Evolutionary conservation across 2,113 vertebrate species (phyloP), one percentile per base, ranked within the genome.

Genomic region (Cyanoramphus novaezelandiae): DNA sequence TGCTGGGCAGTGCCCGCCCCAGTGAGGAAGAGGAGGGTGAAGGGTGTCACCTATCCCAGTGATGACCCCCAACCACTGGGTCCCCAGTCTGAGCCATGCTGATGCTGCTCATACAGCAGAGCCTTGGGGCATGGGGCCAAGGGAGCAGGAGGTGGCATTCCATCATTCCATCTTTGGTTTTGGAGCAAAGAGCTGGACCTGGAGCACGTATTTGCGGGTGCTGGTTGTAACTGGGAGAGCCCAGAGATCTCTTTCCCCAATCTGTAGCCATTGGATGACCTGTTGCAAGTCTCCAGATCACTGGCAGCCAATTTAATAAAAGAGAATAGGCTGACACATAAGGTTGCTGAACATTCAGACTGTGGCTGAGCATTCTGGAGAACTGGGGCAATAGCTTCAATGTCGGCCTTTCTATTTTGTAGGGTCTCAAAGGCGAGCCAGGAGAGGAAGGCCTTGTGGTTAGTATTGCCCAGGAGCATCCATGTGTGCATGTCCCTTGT

Each of bases 371-470:
- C 3, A 0, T 52, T 65, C 49, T 20, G 17, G 63, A 79, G 57
- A 72, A 39, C 3, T n/a, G 68, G 21, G 16, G 27, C 20, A 39
- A 27, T 25, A 4, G 10, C 47, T 79, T 75, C 68, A 71, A 0
- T 39, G 39, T 9, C 57, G 55, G 4, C 53, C 17, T 64, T 63
- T 90, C 72, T 72, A 4, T 62, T 59, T 88, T 63, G 25, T 91
- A 98, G 98, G 98, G 98, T 69, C 91, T 96, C 92, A 97, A 98
- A 98, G 99, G 99, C 55, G 98, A 98, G 77, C 95, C 98, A 0
- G 99, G 99, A 84, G 98, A 96, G 69, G 97, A 98, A 10, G 99
- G 99, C 14, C 44, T 92, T 63, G 96, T 91, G 97, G 99, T 99
- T 83, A 98, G 98, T 98, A 95, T 59, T 49, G 59, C 31, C 35